These are phyloP conservation scores for Selenia dentaria DNA, from an alignment of 2,888 invertebrate genomes.

Conservation along the genomic window DNA sequence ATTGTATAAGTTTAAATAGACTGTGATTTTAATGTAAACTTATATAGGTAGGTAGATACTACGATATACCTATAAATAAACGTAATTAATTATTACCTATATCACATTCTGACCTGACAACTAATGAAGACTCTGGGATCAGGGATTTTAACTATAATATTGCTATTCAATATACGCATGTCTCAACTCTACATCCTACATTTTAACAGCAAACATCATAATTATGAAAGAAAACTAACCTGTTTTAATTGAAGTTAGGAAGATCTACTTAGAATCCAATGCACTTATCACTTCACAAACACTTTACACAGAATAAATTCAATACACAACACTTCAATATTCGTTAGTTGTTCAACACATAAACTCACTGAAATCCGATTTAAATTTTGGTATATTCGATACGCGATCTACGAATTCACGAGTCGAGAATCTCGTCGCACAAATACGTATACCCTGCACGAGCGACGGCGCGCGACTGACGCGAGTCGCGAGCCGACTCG, in stretches of 20 bases:
- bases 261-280: conserved; percentile 12
- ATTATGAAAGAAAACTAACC: conserved; percentile 19
- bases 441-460: conserved; percentile 27
- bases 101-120: too few species aligned
- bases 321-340: conserved; percentile 10
- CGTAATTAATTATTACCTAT: too few species aligned
- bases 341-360: conserved; percentile 7
- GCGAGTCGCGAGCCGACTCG: too few species aligned
- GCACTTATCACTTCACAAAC: conserved; percentile 13
- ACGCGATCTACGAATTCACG: conserved; percentile 13
- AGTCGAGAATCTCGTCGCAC: background rate
- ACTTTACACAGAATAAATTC: conserved; percentile 6
- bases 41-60: too few species aligned
- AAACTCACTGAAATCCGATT: conserved; percentile 21
- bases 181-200: too few species aligned
- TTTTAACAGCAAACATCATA: too few species aligned
- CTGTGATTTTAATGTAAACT: too few species aligned
- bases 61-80: too few species aligned
- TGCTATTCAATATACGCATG: too few species aligned
- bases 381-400: conserved; percentile 11
- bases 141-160: too few species aligned
- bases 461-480: conserved; percentile 55
- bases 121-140: too few species aligned
- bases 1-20: too few species aligned
- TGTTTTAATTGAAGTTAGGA: conserved; percentile 13